Evolutionary conservation across 2,113 vertebrate genomes (phyloP).

Genomic region (Etheostoma spectabile): DNA sequence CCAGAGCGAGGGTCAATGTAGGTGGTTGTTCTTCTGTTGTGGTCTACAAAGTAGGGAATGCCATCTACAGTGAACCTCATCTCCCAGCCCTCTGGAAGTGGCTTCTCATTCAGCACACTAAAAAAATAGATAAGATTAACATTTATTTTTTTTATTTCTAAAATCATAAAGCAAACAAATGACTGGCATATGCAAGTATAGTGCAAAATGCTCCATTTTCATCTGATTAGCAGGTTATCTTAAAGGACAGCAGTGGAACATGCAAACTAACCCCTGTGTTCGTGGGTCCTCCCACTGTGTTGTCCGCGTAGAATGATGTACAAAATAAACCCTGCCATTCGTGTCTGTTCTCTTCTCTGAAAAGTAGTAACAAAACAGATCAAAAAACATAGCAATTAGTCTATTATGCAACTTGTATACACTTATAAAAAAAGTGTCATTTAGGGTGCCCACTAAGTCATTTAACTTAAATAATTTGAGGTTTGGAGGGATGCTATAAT

Average conservation of each 20-base stretch:
- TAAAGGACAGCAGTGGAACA: neutral
- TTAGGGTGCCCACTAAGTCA: neutral
- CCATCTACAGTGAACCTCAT: slow-evolving; percentile 99
- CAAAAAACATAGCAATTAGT: neutral
- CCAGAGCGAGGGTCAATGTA: slow-evolving; percentile 98
- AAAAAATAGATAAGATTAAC: neutral
- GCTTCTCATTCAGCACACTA: slow-evolving; percentile 96
- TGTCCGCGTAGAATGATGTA: slow-evolving; percentile 94
- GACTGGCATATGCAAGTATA: neutral
- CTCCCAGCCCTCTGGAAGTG: slow-evolving; percentile 98
- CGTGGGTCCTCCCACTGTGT: slow-evolving; percentile 99
- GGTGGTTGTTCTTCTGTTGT: slow-evolving; percentile 95
- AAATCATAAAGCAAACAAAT: neutral
- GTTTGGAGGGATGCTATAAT: neutral
- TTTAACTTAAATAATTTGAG: neutral
- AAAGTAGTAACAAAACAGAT: neutral
- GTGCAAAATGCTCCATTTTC: neutral
- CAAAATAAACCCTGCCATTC: slow-evolving; percentile 97
- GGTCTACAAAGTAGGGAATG: slow-evolving; percentile 98
- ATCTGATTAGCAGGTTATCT: neutral
- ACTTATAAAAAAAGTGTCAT: neutral
- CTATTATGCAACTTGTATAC: neutral
- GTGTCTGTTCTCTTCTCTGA: slow-evolving; percentile 95
- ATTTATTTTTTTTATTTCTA: too few species aligned
- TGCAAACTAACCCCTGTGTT: slow-evolving; percentile 90